These are phyloP conservation scores for Aporrectodea caliginosa DNA, from an alignment of 1,140 invertebrate species.

Conservation along the genomic window DNA sequence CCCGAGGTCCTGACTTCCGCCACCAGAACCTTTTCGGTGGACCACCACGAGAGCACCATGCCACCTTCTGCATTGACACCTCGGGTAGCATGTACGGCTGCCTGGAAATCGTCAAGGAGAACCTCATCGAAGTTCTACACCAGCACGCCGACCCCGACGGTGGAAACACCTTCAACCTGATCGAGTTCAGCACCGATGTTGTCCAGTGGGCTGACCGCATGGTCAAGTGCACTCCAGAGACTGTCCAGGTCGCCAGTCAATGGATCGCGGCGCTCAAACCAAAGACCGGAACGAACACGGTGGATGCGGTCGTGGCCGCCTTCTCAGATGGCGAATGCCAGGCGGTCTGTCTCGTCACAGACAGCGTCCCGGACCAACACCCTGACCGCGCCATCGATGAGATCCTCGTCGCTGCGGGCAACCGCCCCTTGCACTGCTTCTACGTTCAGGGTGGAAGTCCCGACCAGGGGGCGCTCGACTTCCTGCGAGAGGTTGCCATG, in stretches of 20 bases:
- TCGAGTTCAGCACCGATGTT: constrained; percentile 54
- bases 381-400: constrained; percentile 50
- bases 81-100: constrained; percentile 54
- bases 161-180: constrained; percentile 48
- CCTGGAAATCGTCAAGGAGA: constrained; percentile 51
- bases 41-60: constrained; percentile 46
- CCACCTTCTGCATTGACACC: constrained; percentile 54
- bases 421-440: constrained; percentile 50
- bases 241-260: constrained; percentile 48
- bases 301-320: constrained; percentile 51
- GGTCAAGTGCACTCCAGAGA: constrained; percentile 53
- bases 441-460: constrained; percentile 44
- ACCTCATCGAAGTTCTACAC: constrained; percentile 48
- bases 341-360: constrained; percentile 53
- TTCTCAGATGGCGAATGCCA: constrained; percentile 46
- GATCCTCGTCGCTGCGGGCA: constrained; percentile 38
- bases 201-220: constrained; percentile 55
- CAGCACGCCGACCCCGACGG: constrained; percentile 43
- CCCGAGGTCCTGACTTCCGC: no score
- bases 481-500: constrained; percentile 51
- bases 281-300: constrained; percentile 55
- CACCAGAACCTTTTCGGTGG: no score
- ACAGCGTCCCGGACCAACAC: constrained; percentile 54
- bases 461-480: constrained; percentile 48
- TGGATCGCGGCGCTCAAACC: constrained; percentile 51